Conservation (phyloP, 2,797 vertebrate genomes). For the Phoxinus dragarum region DNA sequence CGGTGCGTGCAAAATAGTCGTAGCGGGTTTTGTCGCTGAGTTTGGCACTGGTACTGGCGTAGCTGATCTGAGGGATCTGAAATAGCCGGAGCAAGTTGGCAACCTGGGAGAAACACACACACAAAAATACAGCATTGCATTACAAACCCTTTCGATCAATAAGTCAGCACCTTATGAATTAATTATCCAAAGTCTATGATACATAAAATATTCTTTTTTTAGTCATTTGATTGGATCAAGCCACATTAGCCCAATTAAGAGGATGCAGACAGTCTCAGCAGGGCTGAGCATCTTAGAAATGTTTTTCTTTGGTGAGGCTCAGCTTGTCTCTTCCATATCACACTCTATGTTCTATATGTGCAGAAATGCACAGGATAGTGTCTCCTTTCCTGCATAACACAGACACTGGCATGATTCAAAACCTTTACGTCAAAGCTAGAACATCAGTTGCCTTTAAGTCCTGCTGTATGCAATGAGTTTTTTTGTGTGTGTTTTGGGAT, state of each 20-base stretch:
- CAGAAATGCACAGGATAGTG: neutral
- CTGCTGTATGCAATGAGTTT: neutral
- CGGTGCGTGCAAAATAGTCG: constrained; percentile 95
- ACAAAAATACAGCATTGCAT: constrained; percentile 42
- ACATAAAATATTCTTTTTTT: constrained; percentile 52
- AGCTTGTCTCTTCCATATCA: constrained; percentile 55
- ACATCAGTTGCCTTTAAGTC: neutral
- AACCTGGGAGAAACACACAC: constrained; percentile 78
- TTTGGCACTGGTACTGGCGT: constrained; percentile 97
- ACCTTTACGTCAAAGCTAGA: neutral
- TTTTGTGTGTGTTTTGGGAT: constrained; percentile 6
- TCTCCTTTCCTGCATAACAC: constrained; percentile 24
- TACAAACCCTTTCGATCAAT: constrained; percentile 51
- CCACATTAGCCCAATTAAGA: constrained; percentile 52
- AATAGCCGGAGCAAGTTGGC: constrained; percentile 97
- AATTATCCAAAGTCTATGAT: constrained; percentile 48
- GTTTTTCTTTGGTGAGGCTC: constrained; percentile 55
- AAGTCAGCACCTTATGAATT: constrained; percentile 47
- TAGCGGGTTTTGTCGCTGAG: constrained; percentile 97
- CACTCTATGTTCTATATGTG: constrained; percentile 40
- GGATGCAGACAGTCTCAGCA: constrained; percentile 40
- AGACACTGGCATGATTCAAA: constrained; percentile 43
- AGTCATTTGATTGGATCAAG: constrained; percentile 45
- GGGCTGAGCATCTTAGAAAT: constrained; percentile 17
- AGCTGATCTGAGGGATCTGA: constrained; percentile 99